Conservation (phyloP, 2,113 vertebrate species). For the Falco punctatus region DNA sequence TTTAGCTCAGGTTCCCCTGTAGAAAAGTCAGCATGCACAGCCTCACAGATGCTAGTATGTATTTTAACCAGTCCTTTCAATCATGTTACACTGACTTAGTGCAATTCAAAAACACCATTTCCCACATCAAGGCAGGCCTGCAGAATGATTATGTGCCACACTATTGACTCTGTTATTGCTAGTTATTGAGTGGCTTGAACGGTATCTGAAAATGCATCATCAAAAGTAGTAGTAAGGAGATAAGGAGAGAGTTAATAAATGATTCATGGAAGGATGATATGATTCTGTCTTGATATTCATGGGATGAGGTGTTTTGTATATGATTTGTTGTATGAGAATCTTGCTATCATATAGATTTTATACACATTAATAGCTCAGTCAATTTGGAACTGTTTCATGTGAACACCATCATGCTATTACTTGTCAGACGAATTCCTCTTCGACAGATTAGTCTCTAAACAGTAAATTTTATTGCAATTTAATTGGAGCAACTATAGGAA, state of each 20-base stretch:
- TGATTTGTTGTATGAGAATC: neutral
- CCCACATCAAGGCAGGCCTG: neutral
- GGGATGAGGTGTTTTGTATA: neutral
- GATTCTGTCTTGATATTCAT: neutral
- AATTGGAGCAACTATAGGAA: neutral
- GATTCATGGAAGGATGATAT: neutral
- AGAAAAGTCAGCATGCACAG: neutral
- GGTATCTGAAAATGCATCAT: neutral
- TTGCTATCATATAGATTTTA: neutral
- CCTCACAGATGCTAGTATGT: neutral
- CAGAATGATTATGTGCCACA: neutral
- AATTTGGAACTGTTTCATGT: neutral
- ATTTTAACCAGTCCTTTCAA: neutral
- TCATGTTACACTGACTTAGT: neutral
- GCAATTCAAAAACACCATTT: neutral
- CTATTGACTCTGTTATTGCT: neutral
- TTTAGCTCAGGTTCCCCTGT: neutral
- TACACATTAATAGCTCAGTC: neutral
- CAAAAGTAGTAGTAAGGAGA: neutral
- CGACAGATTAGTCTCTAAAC: neutral
- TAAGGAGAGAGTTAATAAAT: neutral
- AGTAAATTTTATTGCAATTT: neutral
- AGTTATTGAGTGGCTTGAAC: neutral
- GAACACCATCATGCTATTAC: neutral
- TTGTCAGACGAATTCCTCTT: neutral